These are phyloP conservation scores for Oryzias celebensis DNA, from an alignment of 2,113 vertebrate species.

Conservation along the genomic window DNA sequence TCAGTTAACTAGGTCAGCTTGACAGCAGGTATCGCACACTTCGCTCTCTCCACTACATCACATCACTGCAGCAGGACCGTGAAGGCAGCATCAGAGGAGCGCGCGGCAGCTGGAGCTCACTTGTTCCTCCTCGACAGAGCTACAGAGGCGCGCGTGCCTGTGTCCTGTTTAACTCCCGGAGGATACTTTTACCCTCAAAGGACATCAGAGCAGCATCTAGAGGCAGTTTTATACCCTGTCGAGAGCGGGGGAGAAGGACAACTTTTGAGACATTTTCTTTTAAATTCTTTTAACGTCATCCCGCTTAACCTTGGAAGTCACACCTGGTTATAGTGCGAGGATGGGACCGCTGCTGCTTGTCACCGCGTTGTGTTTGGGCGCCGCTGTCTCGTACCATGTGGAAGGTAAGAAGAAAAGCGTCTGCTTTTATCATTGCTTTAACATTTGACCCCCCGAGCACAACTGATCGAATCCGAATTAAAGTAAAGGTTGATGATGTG, in stretches of 20 bases:
- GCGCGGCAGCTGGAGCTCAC: constrained; percentile 44
- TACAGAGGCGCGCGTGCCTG: constrained; percentile 25
- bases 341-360: constrained; percentile 78
- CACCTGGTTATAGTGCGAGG: constrained; percentile 54
- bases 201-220: constrained; percentile 39
- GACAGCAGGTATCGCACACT: constrained; percentile 48
- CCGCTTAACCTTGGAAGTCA: constrained; percentile 67
- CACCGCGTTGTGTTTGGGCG: constrained; percentile 71
- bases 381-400: constrained; percentile 75
- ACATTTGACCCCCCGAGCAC: neutral
- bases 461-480: no score
- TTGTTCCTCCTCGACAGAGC: constrained; percentile 43
- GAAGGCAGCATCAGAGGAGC: constrained; percentile 33
- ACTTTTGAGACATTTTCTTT: constrained; percentile 63
- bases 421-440: constrained; percentile 17
- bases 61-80: constrained; percentile 75
- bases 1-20: neutral
- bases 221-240: constrained; percentile 28
- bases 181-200: constrained; percentile 54
- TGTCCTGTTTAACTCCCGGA: constrained; percentile 32
- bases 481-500: no score
- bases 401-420: constrained; percentile 74
- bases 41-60: constrained; percentile 60
- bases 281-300: constrained; percentile 6
- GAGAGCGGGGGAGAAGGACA: constrained; percentile 38